Base-by-base conservation (phyloP, 2,113 vertebrate species). In the Eidolon helvum region DNA sequence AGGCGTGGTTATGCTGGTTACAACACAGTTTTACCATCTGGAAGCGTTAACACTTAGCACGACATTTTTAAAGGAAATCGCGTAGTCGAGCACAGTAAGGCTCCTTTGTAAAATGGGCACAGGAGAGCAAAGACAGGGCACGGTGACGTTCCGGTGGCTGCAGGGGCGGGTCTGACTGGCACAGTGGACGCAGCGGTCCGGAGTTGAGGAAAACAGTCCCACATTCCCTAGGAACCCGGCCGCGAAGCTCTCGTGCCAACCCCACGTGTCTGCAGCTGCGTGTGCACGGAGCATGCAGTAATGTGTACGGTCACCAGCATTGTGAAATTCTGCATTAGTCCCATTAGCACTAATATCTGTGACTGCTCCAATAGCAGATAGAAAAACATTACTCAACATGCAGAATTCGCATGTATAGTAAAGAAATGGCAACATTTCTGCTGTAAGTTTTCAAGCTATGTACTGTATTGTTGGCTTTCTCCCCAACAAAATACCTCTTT, bases 171-270 rank as follows among this genome's bases (percentile, higher is more conserved):
- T 24, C 10, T 40, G 15, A 30, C 0, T 4, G 2, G 4, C 38
- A 43, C 4, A 11, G 1, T 0, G 22, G 30, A 6, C 1, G 11
- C 16, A 16, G n/a, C 24, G 1, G 14, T 1, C 78, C 10, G 33
- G 15, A 30, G 3, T 1, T 24, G 24, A 28, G 9, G 10, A 33
- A 10, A 19, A 4, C 5, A 7, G 18, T 24, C 30, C 30, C n/a
- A 14, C 59, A 33, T 4, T 24, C 33, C 38, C 8, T 0, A 16
- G 48, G 43, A 22, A 0, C 3, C 1, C 15, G 14, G 33, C 1
- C 6, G 18, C 1, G 4, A 4, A 0, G 0, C 5, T 14, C 0
- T 1, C 1, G 1, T 11, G 43, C 66, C 66, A 1, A 6, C 0
- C 26, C 9, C 4, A 0, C 18, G 0, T 10, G 19, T 22, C 8